phyloP scores from a whole-genome alignment of 2,888 invertebrate genomes.

The Agrotis clavis region DNA sequence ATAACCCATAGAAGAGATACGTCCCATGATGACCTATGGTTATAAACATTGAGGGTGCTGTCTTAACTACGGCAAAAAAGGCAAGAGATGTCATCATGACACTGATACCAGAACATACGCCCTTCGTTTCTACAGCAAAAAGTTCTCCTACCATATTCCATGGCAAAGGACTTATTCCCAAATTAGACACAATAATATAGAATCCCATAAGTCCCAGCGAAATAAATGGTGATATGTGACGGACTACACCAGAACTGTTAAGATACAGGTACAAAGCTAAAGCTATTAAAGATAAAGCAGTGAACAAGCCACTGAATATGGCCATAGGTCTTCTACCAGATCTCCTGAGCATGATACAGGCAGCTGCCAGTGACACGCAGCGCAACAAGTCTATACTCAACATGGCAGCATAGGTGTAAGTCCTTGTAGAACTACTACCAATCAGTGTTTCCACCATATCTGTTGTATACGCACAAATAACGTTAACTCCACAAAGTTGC shows the following conservation, averaged over 20 bases:
- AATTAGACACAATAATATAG: constrained; percentile 91
- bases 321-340: constrained; percentile 92
- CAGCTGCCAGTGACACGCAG: constrained; percentile 90
- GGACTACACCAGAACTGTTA: constrained; percentile 72
- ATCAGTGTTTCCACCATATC: constrained; percentile 92
- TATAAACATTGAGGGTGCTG: constrained; percentile 92
- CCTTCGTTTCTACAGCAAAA: constrained; percentile 92
- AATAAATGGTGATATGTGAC: constrained; percentile 78
- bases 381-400: constrained; percentile 92
- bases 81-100: constrained; percentile 93
- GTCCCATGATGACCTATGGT: constrained; percentile 91
- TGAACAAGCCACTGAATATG: constrained; percentile 92
- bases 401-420: constrained; percentile 92
- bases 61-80: constrained; percentile 93
- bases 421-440: constrained; percentile 82
- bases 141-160: constrained; percentile 95
- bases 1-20: constrained; percentile 92
- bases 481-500: constrained; percentile 94
- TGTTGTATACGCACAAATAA: constrained; percentile 93
- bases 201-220: constrained; percentile 89
- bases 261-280: constrained; percentile 89
- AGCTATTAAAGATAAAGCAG: constrained; percentile 90
- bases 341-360: constrained; percentile 91
- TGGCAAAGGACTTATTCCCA: constrained; percentile 93
- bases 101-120: constrained; percentile 93